phyloP scores from a whole-genome alignment of 2,113 vertebrate genomes.

The Panthera leo region DNA sequence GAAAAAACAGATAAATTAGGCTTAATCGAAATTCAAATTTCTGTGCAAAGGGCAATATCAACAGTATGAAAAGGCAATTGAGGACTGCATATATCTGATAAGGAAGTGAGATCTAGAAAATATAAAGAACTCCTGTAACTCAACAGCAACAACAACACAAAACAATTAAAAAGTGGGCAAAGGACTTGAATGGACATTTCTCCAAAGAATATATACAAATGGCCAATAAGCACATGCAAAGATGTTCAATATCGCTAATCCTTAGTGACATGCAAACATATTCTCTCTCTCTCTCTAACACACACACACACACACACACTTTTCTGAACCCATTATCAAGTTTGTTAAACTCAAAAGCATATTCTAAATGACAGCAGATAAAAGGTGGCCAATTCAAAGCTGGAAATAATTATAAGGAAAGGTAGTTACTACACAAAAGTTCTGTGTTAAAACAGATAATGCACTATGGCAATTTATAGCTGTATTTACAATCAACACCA shows the following conservation, averaged over 20 bases:
- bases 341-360: neutral
- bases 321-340: neutral
- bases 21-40: neutral
- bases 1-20: neutral
- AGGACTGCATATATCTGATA: neutral
- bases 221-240: neutral
- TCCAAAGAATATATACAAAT: neutral
- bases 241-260: neutral
- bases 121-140: neutral
- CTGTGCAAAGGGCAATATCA: neutral
- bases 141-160: neutral
- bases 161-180: neutral
- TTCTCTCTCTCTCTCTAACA: neutral
- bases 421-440: neutral
- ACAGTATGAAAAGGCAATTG: neutral
- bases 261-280: neutral
- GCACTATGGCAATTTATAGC: neutral
- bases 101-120: neutral
- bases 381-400: neutral
- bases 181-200: neutral
- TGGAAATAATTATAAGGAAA: neutral
- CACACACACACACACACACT: neutral
- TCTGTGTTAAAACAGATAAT: neutral
- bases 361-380: neutral
- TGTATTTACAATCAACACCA: neutral